Evolutionary conservation across 1,140 invertebrate species (phyloP).

Genomic region (Drosophila auraria): DNA sequence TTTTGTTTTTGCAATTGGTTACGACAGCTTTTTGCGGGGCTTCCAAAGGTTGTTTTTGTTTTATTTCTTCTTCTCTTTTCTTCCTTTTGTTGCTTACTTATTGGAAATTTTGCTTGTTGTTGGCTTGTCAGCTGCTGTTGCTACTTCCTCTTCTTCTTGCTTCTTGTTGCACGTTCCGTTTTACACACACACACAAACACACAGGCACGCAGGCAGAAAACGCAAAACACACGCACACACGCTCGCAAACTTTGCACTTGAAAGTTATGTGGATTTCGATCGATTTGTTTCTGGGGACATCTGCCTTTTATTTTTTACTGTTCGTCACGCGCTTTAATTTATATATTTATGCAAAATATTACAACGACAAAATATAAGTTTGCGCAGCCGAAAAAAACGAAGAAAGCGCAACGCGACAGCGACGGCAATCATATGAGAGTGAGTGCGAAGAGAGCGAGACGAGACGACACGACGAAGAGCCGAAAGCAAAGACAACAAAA

Average conservation of each 20-base stretch:
- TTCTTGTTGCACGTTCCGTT: slow-evolving; percentile 63
- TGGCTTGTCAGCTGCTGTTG: slow-evolving; percentile 55
- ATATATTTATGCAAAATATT: slow-evolving; percentile 67
- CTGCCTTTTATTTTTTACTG: slow-evolving; percentile 34
- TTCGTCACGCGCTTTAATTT: slow-evolving; percentile 54
- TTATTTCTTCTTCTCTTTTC: slow-evolving; percentile 20
- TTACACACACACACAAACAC: slow-evolving; percentile 37
- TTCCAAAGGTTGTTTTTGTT: slow-evolving; percentile 53
- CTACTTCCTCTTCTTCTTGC: slow-evolving; percentile 45
- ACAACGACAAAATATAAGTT: slow-evolving; percentile 70
- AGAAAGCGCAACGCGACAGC: slow-evolving; percentile 65
- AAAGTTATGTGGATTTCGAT: slow-evolving; percentile 41
- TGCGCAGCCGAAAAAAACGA: slow-evolving; percentile 57
- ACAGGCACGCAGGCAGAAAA: slow-evolving; percentile 7
- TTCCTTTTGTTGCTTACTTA: slow-evolving; percentile 40
- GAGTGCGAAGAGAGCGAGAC: slow-evolving; percentile 54
- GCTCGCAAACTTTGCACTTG: slow-evolving; percentile 46
- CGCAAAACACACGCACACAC: slow-evolving; percentile 24
- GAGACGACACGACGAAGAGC: slow-evolving; percentile 20
- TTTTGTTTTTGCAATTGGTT: slow-evolving; percentile 51
- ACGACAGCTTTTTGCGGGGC: slow-evolving; percentile 51
- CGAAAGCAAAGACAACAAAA: slow-evolving; percentile 24
- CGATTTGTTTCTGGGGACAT: slow-evolving; percentile 22
- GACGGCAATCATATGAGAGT: slow-evolving; percentile 58
- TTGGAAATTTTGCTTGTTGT: slow-evolving; percentile 40